A percentile compares a stretch with the other conserved stretches of the same genome.
These are phyloP conservation scores for Colinus virginianus DNA, from an alignment of 2,113 vertebrate species.

Conservation along the genomic window DNA sequence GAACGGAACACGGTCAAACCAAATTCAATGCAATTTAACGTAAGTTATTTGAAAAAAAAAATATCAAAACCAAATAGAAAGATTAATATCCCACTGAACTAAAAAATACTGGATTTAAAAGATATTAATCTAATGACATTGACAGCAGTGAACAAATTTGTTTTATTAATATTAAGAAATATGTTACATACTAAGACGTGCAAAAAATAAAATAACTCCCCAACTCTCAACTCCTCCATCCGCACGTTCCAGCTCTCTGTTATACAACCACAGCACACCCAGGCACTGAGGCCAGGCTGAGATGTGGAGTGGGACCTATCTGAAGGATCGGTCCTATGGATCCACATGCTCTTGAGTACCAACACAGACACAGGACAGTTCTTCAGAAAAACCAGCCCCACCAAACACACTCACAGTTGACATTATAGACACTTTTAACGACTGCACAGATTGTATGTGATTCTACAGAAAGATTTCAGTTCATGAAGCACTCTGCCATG, in stretches of 20 bases:
- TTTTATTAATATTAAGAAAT: neutral
- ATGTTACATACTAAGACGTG: neutral
- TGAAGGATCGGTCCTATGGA: neutral
- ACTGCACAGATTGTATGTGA: neutral
- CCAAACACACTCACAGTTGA: neutral
- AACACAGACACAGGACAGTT: neutral
- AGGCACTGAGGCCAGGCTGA: neutral
- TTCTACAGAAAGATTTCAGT: neutral
- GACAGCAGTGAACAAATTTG: neutral
- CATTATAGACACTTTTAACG: neutral
- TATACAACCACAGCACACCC: neutral
- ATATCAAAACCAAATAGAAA: neutral
- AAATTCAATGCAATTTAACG: neutral
- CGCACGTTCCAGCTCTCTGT: neutral
- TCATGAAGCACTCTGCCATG: conserved; percentile 7
- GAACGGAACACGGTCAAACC: neutral
- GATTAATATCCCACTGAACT: neutral
- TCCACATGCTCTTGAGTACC: neutral
- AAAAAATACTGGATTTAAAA: neutral
- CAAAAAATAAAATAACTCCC: fast-evolving
- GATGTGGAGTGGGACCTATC: neutral
- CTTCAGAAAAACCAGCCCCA: neutral
- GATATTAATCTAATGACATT: neutral
- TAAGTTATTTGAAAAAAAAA: neutral
- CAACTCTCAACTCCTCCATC: neutral